phyloP scores from a whole-genome alignment of 2,888 invertebrate genomes.

The Drosophila nr. perissopoda region DNA sequence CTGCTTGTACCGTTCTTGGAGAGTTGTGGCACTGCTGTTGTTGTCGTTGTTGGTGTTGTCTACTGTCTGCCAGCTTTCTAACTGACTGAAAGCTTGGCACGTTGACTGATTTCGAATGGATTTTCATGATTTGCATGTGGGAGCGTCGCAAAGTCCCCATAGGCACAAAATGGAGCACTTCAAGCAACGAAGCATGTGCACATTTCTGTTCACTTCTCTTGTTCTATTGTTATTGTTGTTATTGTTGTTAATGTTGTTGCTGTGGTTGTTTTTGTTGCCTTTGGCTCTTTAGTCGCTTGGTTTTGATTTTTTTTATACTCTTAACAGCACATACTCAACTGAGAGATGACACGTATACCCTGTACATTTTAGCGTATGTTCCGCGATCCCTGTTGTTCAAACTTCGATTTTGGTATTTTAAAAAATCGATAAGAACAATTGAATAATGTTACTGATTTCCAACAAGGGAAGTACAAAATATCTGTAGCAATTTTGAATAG shows the following conservation, averaged over 20 bases:
- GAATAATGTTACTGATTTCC: background rate
- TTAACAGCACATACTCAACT: conserved; percentile 22
- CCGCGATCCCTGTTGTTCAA: background rate
- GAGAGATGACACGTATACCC: conserved; percentile 21
- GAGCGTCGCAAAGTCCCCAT: conserved; percentile 66
- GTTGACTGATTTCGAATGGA: conserved; percentile 80
- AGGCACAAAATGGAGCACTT: conserved; percentile 79
- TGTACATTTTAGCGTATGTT: background rate
- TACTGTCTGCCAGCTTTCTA: conserved; percentile 57
- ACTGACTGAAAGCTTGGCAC: conserved; percentile 78
- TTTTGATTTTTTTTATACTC: conserved; percentile 15
- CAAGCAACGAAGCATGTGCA: conserved; percentile 74
- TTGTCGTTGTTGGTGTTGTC: conserved; percentile 23
- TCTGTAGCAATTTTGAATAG: background rate
- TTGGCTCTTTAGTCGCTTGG: conserved; percentile 23
- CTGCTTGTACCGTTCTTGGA: conserved; percentile 23
- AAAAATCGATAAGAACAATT: background rate
- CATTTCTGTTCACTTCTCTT: conserved; percentile 51
- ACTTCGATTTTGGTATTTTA: background rate
- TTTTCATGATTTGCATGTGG: conserved; percentile 68
- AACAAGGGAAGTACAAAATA: background rate
- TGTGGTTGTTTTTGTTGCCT: conserved; percentile 13
- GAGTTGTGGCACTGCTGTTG: conserved; percentile 6
- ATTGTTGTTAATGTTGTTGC: conserved; percentile 1
- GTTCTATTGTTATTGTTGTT: background rate